phyloP scores from a whole-genome alignment of 2,888 invertebrate genomes.

The Megaustenia siamemsis region DNA sequence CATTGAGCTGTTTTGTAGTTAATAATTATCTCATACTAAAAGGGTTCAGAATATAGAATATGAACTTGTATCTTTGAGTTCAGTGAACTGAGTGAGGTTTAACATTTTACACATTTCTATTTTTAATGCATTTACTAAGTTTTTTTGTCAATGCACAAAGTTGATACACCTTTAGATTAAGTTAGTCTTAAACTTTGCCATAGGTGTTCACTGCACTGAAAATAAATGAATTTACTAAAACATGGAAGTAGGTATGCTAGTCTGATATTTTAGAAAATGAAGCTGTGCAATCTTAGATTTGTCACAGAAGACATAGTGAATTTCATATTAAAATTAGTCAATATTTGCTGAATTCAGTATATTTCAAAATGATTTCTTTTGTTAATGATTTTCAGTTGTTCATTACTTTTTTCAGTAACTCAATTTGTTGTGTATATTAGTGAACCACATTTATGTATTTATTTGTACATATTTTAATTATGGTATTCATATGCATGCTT shows the following conservation, averaged over 20 bases:
- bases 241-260: background rate
- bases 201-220: constrained; percentile 6
- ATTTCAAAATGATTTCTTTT: background rate
- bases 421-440: background rate
- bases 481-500: background rate
- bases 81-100: no score
- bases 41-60: no score
- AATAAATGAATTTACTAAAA: background rate
- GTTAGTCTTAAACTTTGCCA: background rate
- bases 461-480: background rate
- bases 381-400: background rate
- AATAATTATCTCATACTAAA: no score
- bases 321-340: background rate
- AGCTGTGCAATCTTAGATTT: background rate
- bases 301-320: background rate
- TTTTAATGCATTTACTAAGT: background rate
- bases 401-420: background rate
- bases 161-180: background rate
- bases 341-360: background rate
- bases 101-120: no score
- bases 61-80: no score
- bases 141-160: background rate
- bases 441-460: constrained; percentile 19
- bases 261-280: background rate
- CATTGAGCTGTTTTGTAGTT: no score